Evolutionary conservation across 2,888 invertebrate genomes (phyloP).

Genomic region (Troides oblongomaculatus): DNA sequence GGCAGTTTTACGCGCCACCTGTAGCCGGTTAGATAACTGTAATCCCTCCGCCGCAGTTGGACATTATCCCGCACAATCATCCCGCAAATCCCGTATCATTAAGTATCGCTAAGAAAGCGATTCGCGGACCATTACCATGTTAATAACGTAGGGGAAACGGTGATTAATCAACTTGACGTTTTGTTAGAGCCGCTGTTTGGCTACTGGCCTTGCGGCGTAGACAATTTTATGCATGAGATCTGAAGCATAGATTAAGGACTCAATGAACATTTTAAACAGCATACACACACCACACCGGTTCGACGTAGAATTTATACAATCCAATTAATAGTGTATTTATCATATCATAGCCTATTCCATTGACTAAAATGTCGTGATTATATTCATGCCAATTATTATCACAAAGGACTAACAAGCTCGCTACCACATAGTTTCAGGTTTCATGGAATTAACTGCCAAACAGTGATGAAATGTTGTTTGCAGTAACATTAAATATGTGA

Average conservation of each 20-base stretch:
- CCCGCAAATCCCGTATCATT: constrained; percentile 76
- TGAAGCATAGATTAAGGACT: constrained; percentile 47
- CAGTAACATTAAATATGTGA: no score
- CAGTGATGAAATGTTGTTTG: no score
- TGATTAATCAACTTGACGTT: constrained; percentile 77
- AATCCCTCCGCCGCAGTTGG: constrained; percentile 44
- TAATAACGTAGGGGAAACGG: constrained; percentile 74
- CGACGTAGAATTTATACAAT: not conserved
- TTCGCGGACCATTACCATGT: constrained; percentile 78
- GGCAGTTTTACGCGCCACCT: constrained; percentile 41
- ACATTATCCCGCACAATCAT: constrained; percentile 64
- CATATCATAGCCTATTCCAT: no score
- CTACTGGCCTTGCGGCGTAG: constrained; percentile 61
- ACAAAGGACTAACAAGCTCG: no score
- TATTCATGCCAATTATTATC: no score
- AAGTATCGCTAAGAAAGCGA: constrained; percentile 79
- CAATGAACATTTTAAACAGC: constrained; percentile 21
- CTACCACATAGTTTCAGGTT: no score
- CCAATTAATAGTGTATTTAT: no score
- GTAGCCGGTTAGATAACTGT: constrained; percentile 57
- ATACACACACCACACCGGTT: not conserved
- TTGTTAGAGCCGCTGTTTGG: constrained; percentile 49
- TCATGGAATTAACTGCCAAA: no score
- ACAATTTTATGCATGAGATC: constrained; percentile 74
- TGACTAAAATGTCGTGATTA: no score